phyloP scores from a whole-genome alignment of 1,140 invertebrate species.

The Amyelois transitella region DNA sequence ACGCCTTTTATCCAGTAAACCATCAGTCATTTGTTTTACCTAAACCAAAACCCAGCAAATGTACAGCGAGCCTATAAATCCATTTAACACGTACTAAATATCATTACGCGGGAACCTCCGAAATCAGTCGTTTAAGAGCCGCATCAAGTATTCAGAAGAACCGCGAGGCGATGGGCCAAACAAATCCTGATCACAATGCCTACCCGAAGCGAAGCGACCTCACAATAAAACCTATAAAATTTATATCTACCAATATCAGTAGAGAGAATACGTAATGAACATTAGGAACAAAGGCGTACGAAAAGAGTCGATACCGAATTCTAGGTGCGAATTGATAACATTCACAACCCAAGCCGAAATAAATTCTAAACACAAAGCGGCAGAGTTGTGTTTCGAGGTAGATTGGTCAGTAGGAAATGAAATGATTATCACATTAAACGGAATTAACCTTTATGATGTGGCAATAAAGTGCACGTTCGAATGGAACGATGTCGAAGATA shows the following conservation, averaged over 20 bases:
- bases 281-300: constrained; percentile 61
- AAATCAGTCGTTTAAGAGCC: constrained; percentile 3
- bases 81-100: constrained; percentile 3
- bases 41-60: not conserved
- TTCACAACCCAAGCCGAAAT: constrained; percentile 14
- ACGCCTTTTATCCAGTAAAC: not conserved
- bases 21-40: not conserved
- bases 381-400: constrained; percentile 23
- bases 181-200: not conserved
- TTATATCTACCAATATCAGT: constrained; percentile 57
- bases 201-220: constrained; percentile 28
- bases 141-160: constrained; percentile 1
- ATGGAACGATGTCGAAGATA: constrained; percentile 42
- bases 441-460: constrained; percentile 18
- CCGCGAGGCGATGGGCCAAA: constrained; percentile 1
- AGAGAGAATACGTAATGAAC: constrained; percentile 64
- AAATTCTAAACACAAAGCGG: constrained; percentile 19
- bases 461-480: constrained; percentile 20
- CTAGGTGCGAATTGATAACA: constrained; percentile 47
- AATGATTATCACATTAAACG: constrained; percentile 13
- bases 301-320: constrained; percentile 57
- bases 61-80: not conserved
- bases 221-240: constrained; percentile 61
- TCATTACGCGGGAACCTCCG: not conserved
- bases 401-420: constrained; percentile 17